A percentile compares a stretch with the other conserved stretches of the same genome.
phyloP scores from a whole-genome alignment of 2,113 vertebrate species.

The Tyrannus savana region DNA sequence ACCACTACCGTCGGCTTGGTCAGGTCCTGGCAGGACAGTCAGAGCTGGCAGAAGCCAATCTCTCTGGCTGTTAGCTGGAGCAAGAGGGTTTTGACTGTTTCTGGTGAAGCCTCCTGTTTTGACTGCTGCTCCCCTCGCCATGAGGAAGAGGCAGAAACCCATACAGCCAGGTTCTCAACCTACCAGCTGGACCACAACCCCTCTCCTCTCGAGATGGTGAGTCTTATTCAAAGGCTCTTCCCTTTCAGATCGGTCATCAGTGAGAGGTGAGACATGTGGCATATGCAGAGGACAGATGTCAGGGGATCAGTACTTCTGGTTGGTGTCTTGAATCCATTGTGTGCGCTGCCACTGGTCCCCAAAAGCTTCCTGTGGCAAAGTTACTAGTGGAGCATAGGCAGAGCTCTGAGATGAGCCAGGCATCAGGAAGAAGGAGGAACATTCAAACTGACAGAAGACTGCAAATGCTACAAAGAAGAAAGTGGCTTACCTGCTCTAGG shows the following conservation, averaged over 20 bases:
- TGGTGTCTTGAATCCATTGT: background rate
- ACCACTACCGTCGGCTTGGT: background rate
- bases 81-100: background rate
- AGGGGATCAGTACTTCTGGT: background rate
- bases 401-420: background rate
- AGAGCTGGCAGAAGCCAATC: background rate
- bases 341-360: background rate
- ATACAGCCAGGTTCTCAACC: background rate
- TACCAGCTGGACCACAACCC: background rate
- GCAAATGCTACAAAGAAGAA: background rate
- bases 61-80: background rate
- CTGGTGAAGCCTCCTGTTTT: background rate
- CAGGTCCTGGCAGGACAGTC: background rate
- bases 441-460: slow-evolving; percentile 23
- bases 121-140: rapidly evolving
- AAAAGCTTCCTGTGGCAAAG: background rate
- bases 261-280: background rate
- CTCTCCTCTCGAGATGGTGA: background rate
- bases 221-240: background rate
- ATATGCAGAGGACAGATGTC: background rate
- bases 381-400: background rate
- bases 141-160: background rate
- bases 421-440: background rate
- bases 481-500: background rate
- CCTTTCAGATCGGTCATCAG: background rate